phyloP scores from a whole-genome alignment of 1,140 invertebrate genomes.

The Tetranychus cinnabarinus region DNA sequence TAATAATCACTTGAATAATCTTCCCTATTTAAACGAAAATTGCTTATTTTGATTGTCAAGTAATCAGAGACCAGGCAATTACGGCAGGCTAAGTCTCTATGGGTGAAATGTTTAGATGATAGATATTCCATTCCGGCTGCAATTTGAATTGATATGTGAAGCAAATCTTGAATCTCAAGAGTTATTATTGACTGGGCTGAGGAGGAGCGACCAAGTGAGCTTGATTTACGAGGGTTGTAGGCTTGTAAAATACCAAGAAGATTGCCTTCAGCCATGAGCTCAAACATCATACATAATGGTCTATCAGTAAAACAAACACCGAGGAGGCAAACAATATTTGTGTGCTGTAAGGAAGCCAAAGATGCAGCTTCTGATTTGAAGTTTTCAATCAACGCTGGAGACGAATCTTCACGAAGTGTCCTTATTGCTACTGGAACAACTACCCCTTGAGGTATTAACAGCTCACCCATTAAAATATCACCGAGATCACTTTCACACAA shows the following conservation, averaged over 20 bases:
- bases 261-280: slow-evolving; percentile 91
- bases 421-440: slow-evolving; percentile 29
- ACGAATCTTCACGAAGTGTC: slow-evolving; percentile 60
- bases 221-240: slow-evolving; percentile 19
- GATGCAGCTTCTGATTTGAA: slow-evolving; percentile 87
- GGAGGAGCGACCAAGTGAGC: slow-evolving; percentile 37
- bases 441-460: slow-evolving; percentile 19
- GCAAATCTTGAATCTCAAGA: slow-evolving; percentile 52
- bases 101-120: slow-evolving; percentile 48
- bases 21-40: slow-evolving; percentile 37
- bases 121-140: slow-evolving; percentile 82
- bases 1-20: slow-evolving; percentile 59
- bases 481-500: slow-evolving; percentile 89
- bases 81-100: slow-evolving; percentile 50
- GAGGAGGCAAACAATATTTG: slow-evolving; percentile 71
- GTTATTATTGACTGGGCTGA: slow-evolving; percentile 37
- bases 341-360: slow-evolving; percentile 91
- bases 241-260: slow-evolving; percentile 51
- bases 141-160: slow-evolving; percentile 66
- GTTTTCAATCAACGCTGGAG: slow-evolving; percentile 62
- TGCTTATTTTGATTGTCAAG: neutral
- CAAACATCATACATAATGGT: slow-evolving; percentile 77
- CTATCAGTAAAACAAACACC: slow-evolving; percentile 84
- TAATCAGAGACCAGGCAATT: slow-evolving; percentile 49
- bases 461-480: slow-evolving; percentile 79